Percentiles rank a stretch among this genome's conserved stretches.
These are phyloP conservation scores for Neopelma chrysocephalum DNA, from an alignment of 2,797 vertebrate species.

Conservation along the genomic window DNA sequence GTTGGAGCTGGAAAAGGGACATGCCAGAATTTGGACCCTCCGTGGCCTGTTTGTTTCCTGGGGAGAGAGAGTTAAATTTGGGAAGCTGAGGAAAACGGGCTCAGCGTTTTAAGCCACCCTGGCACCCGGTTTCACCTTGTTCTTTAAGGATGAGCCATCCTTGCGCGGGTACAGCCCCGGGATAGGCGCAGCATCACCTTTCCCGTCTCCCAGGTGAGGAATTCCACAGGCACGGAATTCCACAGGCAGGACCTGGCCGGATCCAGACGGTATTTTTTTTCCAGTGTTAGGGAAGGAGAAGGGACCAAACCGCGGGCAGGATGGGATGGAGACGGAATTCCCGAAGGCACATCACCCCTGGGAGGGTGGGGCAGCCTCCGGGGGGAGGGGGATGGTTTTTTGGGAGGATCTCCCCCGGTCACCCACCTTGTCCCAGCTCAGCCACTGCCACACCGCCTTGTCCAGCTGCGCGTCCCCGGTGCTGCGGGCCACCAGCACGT, in stretches of 20 bases:
- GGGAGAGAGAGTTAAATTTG: neutral
- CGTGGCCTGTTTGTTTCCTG: accelerated
- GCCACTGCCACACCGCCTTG: conserved; percentile 82
- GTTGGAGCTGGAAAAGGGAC: accelerated
- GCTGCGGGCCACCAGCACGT: conserved; percentile 67
- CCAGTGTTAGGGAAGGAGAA: neutral
- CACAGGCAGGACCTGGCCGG: neutral
- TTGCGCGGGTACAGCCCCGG: neutral
- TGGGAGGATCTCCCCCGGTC: neutral
- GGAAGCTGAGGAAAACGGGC: neutral
- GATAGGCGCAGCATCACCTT: neutral
- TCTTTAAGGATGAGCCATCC: neutral
- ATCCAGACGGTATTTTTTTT: neutral
- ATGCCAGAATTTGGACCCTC: accelerated
- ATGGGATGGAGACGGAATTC: neutral
- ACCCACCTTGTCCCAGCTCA: conserved; percentile 87
- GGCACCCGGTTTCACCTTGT: accelerated
- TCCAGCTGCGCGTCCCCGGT: conserved; percentile 86
- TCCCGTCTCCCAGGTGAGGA: too few relatives aligned
- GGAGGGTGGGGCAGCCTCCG: neutral
- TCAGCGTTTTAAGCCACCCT: neutral
- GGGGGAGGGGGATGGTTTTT: neutral
- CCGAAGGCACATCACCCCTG: too few relatives aligned
- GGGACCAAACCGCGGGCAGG: neutral
- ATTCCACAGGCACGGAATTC: neutral